Percentiles rank a stretch among this genome's conserved stretches.
phyloP scores from a whole-genome alignment of 2,888 invertebrate species.

The Clusia tigrina region DNA sequence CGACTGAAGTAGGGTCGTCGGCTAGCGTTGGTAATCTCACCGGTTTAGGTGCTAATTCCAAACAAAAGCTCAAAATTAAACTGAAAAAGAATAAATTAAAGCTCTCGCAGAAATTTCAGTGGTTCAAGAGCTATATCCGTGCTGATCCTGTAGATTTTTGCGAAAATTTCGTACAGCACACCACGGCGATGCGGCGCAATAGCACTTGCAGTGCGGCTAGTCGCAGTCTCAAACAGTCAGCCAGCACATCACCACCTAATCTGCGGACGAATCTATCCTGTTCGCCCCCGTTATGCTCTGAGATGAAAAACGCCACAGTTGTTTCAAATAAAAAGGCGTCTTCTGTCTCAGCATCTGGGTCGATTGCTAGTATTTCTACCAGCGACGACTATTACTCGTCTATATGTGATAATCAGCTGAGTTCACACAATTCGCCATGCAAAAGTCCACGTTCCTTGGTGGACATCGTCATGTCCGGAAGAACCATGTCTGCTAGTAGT shows the following conservation, averaged over 20 bases:
- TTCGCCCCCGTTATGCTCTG: constrained; percentile 6
- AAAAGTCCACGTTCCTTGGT: constrained; percentile 51
- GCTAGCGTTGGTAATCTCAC: too few species aligned
- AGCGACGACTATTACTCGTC: constrained; percentile 54
- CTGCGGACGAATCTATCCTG: neutral
- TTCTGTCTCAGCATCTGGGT: constrained; percentile 6
- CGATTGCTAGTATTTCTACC: constrained; percentile 18
- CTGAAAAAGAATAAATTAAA: constrained; percentile 45
- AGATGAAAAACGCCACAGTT: neutral
- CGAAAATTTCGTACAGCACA: constrained; percentile 51
- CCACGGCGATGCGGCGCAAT: constrained; percentile 46
- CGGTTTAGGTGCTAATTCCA: constrained; percentile 35
- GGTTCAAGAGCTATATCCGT: constrained; percentile 51
- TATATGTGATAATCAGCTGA: constrained; percentile 59
- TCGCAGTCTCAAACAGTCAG: constrained; percentile 23
- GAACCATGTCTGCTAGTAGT: neutral
- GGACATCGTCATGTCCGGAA: constrained; percentile 37
- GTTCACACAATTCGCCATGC: constrained; percentile 55
- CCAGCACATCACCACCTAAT: constrained; percentile 27
- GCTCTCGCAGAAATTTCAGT: constrained; percentile 44
- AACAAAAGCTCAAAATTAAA: constrained; percentile 43
- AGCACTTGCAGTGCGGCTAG: constrained; percentile 42
- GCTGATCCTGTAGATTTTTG: constrained; percentile 53
- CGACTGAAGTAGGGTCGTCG: too few species aligned
- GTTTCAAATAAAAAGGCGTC: neutral